Conservation (phyloP, 2,113 vertebrate species). For the Spheniscus mendiculus region DNA sequence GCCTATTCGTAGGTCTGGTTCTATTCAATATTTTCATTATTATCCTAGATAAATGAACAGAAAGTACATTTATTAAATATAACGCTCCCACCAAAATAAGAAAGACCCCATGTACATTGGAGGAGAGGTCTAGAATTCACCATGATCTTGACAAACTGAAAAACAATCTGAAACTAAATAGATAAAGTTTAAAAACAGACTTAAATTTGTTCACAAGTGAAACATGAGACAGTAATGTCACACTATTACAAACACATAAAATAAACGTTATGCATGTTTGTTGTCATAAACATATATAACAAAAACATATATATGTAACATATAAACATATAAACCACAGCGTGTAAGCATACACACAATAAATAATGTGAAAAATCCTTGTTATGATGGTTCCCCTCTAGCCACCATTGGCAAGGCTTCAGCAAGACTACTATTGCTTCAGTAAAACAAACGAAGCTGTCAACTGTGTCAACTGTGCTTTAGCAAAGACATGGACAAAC, state of each 20-base stretch:
- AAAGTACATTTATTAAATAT: background rate
- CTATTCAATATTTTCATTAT: background rate
- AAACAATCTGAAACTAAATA: background rate
- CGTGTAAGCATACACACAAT: background rate
- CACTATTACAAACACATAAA: background rate
- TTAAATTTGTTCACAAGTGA: background rate
- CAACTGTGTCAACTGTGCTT: background rate
- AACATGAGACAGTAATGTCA: background rate
- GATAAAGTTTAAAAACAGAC: background rate
- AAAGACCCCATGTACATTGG: background rate
- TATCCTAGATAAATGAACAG: background rate
- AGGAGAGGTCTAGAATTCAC: background rate
- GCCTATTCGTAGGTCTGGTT: fast-evolving
- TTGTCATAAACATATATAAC: background rate
- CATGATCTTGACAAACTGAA: background rate
- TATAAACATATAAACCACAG: background rate
- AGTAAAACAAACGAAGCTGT: background rate
- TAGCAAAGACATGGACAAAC: background rate
- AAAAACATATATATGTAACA: background rate
- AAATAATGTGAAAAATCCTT: background rate
- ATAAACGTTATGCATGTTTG: background rate
- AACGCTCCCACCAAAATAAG: background rate
- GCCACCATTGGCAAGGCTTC: background rate
- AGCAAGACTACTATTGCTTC: background rate
- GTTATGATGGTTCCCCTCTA: background rate